These are phyloP conservation scores for Oreochromis tanganicae DNA, from an alignment of 2,113 vertebrate genomes.

Conservation along the genomic window DNA sequence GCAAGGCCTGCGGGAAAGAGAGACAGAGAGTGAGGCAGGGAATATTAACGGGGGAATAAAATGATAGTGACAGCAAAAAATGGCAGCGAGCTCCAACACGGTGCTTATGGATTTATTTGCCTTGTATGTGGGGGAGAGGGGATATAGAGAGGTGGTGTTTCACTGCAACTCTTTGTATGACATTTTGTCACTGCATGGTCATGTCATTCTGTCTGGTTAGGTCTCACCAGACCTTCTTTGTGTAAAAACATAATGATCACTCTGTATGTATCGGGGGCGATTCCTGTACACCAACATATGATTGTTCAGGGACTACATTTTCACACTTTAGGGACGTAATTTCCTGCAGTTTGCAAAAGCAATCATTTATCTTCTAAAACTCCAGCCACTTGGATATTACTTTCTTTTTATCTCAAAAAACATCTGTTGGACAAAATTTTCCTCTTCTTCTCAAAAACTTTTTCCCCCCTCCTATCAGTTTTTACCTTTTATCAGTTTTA, in stretches of 20 bases:
- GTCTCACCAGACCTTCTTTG: neutral
- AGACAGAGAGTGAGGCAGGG: conserved; percentile 1
- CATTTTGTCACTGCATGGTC: conserved; percentile 13
- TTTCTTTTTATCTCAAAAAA: neutral
- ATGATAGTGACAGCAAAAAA: conserved; percentile 67
- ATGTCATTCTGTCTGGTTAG: neutral
- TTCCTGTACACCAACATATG: neutral
- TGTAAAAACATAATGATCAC: conserved; percentile 8
- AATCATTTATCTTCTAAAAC: neutral
- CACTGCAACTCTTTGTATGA: neutral
- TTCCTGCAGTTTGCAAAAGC: neutral
- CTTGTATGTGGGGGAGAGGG: neutral
- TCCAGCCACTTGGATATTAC: neutral
- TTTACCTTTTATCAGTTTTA: neutral
- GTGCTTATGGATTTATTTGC: conserved; percentile 58
- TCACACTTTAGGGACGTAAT: neutral
- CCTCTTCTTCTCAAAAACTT: neutral
- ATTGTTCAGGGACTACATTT: neutral
- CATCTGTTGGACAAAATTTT: neutral
- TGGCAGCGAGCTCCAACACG: conserved; percentile 26
- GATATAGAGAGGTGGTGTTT: conserved; percentile 5
- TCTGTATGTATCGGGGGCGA: neutral
- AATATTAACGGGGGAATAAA: conserved; percentile 64
- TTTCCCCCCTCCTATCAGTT: accelerated
- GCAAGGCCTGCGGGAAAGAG: conserved; percentile 26